phyloP scores from a whole-genome alignment of 2,888 invertebrate species.

The Rhaphigaster nebulosa region DNA sequence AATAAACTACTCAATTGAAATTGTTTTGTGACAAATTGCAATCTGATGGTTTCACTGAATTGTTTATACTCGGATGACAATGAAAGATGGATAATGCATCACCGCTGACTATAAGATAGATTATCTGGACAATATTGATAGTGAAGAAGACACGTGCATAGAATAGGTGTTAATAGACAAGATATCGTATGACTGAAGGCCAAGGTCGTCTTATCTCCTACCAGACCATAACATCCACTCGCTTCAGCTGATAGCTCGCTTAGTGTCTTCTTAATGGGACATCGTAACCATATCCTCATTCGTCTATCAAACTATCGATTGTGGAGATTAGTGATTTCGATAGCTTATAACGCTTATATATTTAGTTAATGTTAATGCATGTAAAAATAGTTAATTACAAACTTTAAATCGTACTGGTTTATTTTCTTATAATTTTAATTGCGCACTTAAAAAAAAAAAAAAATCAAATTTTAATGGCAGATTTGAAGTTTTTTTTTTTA shows the following conservation, averaged over 20 bases:
- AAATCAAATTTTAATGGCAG: too few relatives aligned
- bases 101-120: conserved; percentile 3
- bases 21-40: neutral
- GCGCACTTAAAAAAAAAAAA: too few relatives aligned
- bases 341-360: neutral
- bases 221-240: conserved; percentile 38
- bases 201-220: conserved; percentile 2
- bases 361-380: neutral
- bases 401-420: too few relatives aligned
- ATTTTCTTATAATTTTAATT: too few relatives aligned
- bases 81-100: neutral
- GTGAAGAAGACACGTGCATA: conserved; percentile 9
- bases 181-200: conserved; percentile 9
- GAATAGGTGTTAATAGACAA: conserved; percentile 32
- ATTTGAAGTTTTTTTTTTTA: too few relatives aligned
- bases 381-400: too few relatives aligned
- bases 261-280: neutral
- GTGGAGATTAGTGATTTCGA: neutral
- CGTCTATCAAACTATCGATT: neutral
- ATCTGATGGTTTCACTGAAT: neutral
- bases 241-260: neutral
- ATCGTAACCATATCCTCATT: neutral
- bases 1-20: too few relatives aligned
- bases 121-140: conserved; percentile 2
- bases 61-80: neutral